phyloP scores from a whole-genome alignment of 2,797 vertebrate genomes.

The Phrynocephalus guinanensis region DNA sequence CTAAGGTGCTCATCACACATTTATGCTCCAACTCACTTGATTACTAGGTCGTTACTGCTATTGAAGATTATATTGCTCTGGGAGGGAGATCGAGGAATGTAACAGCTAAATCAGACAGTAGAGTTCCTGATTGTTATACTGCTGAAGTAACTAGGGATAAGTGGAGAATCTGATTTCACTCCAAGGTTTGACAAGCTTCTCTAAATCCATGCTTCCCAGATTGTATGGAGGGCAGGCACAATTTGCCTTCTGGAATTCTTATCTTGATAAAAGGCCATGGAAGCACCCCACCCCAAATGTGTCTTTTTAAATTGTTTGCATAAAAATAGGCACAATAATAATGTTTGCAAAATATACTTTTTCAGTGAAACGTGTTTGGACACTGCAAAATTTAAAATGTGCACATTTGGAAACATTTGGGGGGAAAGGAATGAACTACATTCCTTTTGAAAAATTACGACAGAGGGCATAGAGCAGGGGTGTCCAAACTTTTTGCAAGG shows the following conservation, averaged over 20 bases:
- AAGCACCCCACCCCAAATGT: not conserved
- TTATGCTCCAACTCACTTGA: not conserved
- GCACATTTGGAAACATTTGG: not conserved
- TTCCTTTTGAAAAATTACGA: not conserved
- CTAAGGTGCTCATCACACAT: not conserved
- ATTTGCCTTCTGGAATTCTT: not conserved
- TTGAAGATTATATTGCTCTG: not conserved
- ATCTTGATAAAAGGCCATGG: not conserved
- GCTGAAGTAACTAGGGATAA: not conserved
- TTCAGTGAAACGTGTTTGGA: not conserved
- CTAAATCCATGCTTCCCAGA: not conserved
- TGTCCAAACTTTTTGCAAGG: too few relatives aligned
- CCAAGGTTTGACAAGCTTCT: not conserved
- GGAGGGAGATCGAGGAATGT: not conserved
- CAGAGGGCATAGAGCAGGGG: not conserved
- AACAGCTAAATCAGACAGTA: not conserved
- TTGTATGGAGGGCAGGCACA: not conserved
- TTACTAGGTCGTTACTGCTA: not conserved
- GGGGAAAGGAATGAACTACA: not conserved
- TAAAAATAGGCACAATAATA: not conserved
- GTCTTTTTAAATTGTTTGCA: too few relatives aligned
- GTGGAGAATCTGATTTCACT: not conserved
- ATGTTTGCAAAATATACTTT: not conserved
- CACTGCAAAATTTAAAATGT: not conserved
- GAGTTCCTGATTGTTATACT: not conserved